Conservation (phyloP, 2,113 vertebrate species). For the Pontoporia blainvillei region DNA sequence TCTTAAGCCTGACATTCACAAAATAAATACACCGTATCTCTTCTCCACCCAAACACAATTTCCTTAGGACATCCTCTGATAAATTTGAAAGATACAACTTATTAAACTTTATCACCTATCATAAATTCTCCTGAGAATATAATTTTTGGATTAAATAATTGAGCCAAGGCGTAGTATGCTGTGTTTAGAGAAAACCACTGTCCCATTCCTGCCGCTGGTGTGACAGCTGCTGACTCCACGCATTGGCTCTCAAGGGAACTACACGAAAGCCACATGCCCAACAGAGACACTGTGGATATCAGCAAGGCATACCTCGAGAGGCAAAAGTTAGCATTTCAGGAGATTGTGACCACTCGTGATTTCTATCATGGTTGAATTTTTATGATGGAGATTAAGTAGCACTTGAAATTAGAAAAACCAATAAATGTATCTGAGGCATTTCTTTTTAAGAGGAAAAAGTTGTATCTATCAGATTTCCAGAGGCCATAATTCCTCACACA, state of each 20-base stretch:
- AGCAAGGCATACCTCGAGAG: not conserved
- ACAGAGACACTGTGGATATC: not conserved
- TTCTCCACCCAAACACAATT: not conserved
- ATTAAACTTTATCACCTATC: not conserved
- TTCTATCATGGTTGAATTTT: not conserved
- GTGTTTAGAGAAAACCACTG: not conserved
- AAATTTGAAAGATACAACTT: not conserved
- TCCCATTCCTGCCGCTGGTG: not conserved
- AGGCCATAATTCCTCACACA: not conserved
- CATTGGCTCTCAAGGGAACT: rapidly evolving
- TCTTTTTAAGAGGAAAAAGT: not conserved
- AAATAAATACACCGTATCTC: not conserved
- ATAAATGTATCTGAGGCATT: not conserved
- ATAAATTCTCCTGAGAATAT: slow-evolving; percentile 10
- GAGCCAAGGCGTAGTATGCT: not conserved
- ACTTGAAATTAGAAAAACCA: not conserved
- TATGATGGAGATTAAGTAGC: not conserved
- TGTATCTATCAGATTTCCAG: not conserved
- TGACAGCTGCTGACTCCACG: not conserved
- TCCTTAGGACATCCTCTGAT: not conserved
- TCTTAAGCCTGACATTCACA: not conserved
- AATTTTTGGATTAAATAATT: not conserved
- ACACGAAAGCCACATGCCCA: not conserved
- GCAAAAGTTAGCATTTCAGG: not conserved
- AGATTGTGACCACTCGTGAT: not conserved